These are phyloP conservation scores for Nyctereutes procyonoides DNA, from an alignment of 2,113 vertebrate genomes.

Conservation along the genomic window DNA sequence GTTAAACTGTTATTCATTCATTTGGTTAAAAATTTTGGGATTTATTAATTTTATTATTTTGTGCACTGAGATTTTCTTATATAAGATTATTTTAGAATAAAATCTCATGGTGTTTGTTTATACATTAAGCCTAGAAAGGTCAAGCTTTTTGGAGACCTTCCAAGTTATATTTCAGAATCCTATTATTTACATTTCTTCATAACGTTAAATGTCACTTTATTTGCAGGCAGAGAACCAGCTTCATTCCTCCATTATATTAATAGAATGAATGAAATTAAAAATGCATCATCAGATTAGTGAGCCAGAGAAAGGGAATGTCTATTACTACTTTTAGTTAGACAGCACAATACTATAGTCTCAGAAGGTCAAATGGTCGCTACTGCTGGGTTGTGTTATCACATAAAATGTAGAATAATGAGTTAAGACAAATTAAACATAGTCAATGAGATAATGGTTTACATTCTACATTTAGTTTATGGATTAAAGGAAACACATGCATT, in stretches of 20 bases:
- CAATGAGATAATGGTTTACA: not conserved
- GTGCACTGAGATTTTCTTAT: not conserved
- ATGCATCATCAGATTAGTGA: not conserved
- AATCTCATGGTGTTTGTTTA: not conserved
- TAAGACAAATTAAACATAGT: not conserved
- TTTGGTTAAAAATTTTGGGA: not conserved
- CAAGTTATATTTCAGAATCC: not conserved
- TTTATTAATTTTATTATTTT: not conserved
- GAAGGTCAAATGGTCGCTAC: not conserved
- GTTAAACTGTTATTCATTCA: not conserved
- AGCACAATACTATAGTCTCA: not conserved
- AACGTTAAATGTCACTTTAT: constrained; percentile 10
- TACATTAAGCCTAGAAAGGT: not conserved
- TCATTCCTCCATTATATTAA: not conserved
- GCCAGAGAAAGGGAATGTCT: not conserved
- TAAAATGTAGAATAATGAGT: not conserved
- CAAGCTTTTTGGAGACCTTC: not conserved
- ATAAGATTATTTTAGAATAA: not conserved
- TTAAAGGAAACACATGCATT: not conserved
- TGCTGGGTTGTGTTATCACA: not conserved
- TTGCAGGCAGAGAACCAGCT: not conserved
- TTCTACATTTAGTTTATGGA: not conserved
- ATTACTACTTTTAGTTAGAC: not conserved
- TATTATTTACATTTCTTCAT: constrained; percentile 25
- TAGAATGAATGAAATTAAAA: constrained; percentile 22